Conservation (phyloP, 2,888 invertebrate genomes). For the Eudemis profundana region DNA sequence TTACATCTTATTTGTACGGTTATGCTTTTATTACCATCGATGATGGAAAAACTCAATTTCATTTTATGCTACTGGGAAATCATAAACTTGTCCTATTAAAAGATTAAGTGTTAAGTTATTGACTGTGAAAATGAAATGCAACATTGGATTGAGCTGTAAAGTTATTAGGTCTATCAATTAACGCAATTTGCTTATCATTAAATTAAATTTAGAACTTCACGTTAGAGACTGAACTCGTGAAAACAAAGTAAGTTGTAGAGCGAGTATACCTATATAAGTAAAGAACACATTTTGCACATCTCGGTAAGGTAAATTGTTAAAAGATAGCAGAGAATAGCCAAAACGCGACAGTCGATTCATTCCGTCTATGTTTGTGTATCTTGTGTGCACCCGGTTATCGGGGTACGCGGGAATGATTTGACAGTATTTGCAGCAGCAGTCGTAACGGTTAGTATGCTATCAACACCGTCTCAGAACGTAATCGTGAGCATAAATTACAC, state of each 20-base stretch:
- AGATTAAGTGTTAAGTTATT: neutral
- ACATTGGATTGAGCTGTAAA: neutral
- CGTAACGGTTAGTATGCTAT: slow-evolving; percentile 19
- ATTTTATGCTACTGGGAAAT: slow-evolving; percentile 19
- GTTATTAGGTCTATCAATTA: neutral
- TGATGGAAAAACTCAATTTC: slow-evolving; percentile 23
- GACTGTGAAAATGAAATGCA: neutral
- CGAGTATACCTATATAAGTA: no score
- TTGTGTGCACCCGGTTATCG: slow-evolving; percentile 14
- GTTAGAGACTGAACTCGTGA: no score
- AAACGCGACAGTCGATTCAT: no score
- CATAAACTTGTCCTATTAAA: neutral
- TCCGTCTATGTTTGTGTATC: no score
- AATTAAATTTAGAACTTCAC: no score
- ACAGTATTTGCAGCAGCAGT: slow-evolving; percentile 22
- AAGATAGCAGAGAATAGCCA: no score
- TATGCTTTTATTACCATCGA: slow-evolving; percentile 20
- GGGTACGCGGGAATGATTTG: slow-evolving; percentile 27
- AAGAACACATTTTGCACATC: no score
- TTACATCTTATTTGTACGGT: slow-evolving; percentile 29
- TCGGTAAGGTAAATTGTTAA: no score
- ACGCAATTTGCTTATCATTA: no score
- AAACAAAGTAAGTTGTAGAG: no score
- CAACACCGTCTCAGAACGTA: slow-evolving; percentile 25
- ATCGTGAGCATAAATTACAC: slow-evolving; percentile 23